phyloP scores from a whole-genome alignment of 2,113 vertebrate species.

The Archocentrus centrarchus region DNA sequence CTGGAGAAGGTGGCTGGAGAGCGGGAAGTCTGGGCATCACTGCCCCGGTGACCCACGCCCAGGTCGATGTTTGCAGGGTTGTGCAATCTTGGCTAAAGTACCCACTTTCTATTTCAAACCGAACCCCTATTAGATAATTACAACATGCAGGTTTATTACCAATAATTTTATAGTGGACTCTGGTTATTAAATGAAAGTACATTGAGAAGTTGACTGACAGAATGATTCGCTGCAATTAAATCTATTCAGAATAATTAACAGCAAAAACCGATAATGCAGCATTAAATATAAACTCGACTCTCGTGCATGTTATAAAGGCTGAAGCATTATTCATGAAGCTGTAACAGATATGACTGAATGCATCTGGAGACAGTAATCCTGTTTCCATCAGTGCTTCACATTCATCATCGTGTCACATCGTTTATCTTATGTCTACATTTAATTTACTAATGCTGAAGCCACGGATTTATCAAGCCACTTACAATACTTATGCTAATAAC shows the following conservation, averaged over 20 bases:
- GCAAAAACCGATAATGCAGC: not conserved
- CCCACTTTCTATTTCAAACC: not conserved
- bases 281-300: not conserved
- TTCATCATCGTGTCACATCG: not conserved
- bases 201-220: not conserved
- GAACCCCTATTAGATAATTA: not conserved
- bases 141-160: not conserved
- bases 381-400: not conserved
- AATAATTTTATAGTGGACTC: not conserved
- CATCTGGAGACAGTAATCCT: not conserved
- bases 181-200: not conserved
- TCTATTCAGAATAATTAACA: not conserved
- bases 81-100: not conserved
- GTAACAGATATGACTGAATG: not conserved
- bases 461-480: slow-evolving; percentile 1
- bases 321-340: not conserved
- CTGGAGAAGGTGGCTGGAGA: not conserved
- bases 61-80: not conserved
- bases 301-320: not conserved
- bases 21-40: not conserved
- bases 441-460: slow-evolving; percentile 1
- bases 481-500: not conserved
- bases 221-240: slow-evolving; percentile 9
- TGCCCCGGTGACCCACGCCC: too few relatives aligned
- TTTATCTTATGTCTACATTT: slow-evolving; percentile 29